Evolutionary conservation across 2,888 invertebrate species (phyloP).

Genomic region (Cybosia mesomella): DNA sequence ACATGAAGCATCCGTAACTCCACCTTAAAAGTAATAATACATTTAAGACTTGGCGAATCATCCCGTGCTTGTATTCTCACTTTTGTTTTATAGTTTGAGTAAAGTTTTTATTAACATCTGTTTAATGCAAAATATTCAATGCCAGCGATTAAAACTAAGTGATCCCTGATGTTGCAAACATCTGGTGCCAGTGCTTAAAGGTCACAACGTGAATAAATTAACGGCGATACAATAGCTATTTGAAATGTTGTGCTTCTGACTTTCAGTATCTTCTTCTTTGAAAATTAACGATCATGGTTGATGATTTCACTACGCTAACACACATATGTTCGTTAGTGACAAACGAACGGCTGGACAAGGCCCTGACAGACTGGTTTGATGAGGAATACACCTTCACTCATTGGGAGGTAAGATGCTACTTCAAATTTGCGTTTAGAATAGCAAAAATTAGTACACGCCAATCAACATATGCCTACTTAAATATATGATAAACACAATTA

Average conservation of each 20-base stretch:
- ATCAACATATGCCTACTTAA: too few species aligned
- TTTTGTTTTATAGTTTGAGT: not conserved
- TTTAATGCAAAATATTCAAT: not conserved
- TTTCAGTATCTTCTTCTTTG: not conserved
- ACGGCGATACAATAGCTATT: not conserved
- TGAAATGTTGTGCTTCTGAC: not conserved
- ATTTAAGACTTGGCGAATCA: too few species aligned
- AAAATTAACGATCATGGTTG: slow-evolving; percentile 34
- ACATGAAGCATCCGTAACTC: too few species aligned
- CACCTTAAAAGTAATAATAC: too few species aligned
- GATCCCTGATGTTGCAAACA: too few species aligned
- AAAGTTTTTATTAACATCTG: not conserved
- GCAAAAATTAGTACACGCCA: too few species aligned
- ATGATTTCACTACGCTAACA: slow-evolving; percentile 65
- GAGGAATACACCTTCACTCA: slow-evolving; percentile 68
- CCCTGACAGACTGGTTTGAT: slow-evolving; percentile 74
- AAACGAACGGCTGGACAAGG: slow-evolving; percentile 64
- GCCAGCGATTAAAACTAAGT: not conserved
- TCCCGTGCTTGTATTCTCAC: too few species aligned
- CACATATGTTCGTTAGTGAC: slow-evolving; percentile 70
- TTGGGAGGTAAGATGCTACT: slow-evolving; percentile 73
- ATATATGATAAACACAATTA: too few species aligned
- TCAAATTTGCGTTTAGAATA: too few species aligned
- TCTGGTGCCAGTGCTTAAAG: not conserved
- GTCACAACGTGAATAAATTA: not conserved